Percentiles rank a stretch among this genome's conserved stretches.
phyloP scores from a whole-genome alignment of 2,888 invertebrate genomes.

The Cynaeus angustus region DNA sequence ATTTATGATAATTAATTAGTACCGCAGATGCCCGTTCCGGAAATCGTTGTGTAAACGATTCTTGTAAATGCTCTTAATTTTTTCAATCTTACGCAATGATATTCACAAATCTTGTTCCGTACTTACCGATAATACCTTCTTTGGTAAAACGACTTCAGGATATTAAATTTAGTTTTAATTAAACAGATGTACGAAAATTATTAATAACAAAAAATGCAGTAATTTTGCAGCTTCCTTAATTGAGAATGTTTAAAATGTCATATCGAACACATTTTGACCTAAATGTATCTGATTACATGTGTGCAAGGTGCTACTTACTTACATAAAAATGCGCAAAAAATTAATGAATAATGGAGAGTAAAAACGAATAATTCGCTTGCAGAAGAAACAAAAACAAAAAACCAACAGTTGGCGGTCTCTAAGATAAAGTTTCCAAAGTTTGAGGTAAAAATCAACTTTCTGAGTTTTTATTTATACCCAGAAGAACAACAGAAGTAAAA shows the following conservation, averaged over 20 bases:
- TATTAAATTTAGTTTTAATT: constrained; percentile 36
- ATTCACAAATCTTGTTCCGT: constrained; percentile 22
- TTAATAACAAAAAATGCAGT: constrained; percentile 37
- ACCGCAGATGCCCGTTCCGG: constrained; percentile 34
- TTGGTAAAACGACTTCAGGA: constrained; percentile 30
- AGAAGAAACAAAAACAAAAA: too few relatives aligned
- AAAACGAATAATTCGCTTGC: background rate
- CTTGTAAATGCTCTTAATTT: constrained; percentile 19
- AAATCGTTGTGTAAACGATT: constrained; percentile 23
- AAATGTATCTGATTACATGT: constrained; percentile 39
- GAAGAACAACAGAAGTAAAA: too few relatives aligned
- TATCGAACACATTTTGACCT: constrained; percentile 42
- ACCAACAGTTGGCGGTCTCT: too few relatives aligned
- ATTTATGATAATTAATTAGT: constrained; percentile 17
- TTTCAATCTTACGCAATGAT: constrained; percentile 36
- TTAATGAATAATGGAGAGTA: constrained; percentile 1
- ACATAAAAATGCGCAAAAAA: constrained; percentile 6
- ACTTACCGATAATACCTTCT: constrained; percentile 30
- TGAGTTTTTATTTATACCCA: too few relatives aligned
- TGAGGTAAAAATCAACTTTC: too few relatives aligned
- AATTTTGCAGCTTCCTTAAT: constrained; percentile 38
- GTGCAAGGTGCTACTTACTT: constrained; percentile 39
- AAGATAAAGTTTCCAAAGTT: too few relatives aligned
- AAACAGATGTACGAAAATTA: constrained; percentile 44
- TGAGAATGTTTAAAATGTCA: constrained; percentile 41